Conservation (phyloP, 1,140 invertebrate genomes). For the Caenorhabditis briggsae region DNA sequence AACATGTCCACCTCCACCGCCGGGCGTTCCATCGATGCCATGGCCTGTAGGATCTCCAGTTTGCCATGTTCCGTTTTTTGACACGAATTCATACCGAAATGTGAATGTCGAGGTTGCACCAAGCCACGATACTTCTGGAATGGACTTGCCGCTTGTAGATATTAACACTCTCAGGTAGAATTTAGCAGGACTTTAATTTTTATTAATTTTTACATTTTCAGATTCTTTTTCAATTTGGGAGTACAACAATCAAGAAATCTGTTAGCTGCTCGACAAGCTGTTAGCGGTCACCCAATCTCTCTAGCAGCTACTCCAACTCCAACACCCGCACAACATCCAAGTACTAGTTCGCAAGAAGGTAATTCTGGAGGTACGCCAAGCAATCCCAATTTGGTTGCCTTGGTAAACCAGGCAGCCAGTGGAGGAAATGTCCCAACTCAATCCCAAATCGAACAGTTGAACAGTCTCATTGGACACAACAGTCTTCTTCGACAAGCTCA, state of each 20-base stretch:
- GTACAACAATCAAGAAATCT: slow-evolving; percentile 40
- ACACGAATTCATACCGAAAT: slow-evolving; percentile 8
- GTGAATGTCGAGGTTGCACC: neutral
- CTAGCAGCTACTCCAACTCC: neutral
- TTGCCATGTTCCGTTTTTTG: slow-evolving; percentile 34
- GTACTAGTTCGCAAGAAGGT: neutral
- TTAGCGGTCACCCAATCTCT: neutral
- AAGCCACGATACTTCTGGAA: slow-evolving; percentile 22
- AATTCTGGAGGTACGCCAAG: neutral
- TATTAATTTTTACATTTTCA: neutral
- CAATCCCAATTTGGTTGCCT: neutral
- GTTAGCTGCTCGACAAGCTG: neutral
- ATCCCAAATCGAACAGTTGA: slow-evolving; percentile 10
- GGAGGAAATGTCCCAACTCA: slow-evolving; percentile 28
- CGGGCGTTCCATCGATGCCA: slow-evolving; percentile 34
- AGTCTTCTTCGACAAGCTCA: slow-evolving; percentile 19
- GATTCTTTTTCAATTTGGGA: slow-evolving; percentile 37
- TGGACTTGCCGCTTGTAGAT: slow-evolving; percentile 16
- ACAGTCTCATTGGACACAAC: neutral
- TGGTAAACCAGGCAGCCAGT: neutral
- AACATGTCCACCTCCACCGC: slow-evolving; percentile 16
- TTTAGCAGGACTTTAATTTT: neutral
- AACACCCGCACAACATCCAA: neutral
- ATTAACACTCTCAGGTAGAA: slow-evolving; percentile 12
- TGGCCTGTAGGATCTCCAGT: slow-evolving; percentile 10